Evolutionary conservation across 92 coral and sea anemone species (phyloP), one percentile per base, ranked within the genome.

Genomic region (Epizoanthus stellaris): DNA sequence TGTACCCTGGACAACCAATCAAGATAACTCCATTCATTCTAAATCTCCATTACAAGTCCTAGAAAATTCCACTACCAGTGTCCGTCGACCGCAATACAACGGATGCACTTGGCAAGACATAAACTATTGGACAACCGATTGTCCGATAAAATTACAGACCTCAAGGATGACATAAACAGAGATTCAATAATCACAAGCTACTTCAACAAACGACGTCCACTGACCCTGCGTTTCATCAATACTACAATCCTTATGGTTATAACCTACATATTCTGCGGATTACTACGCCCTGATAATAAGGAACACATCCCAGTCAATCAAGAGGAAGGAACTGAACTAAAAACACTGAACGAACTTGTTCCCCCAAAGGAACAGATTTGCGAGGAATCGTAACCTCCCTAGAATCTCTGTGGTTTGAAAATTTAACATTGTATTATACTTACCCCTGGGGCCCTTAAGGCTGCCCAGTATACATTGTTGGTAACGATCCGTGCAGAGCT

Each of bases 51-150:
- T 85, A 74, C 57, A 23, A 60, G 25, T 73, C 82, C 39, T 62
- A 74, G 40, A 59, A 75, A 40, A 63, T 85, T 14, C 74, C 88
- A 61, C 62, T 82, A 73, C 88, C 88, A 54, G 60, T 75, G 43
- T 14, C 10, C 2, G 74, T 73, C 42, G 76, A 85, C 58, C 47
- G 36, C 42, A 62, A 42, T 36, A 65, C 76, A 25, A 61, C 76
- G 16, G 81, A 76, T 3, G 56, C 88, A 20, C 67, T 64, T 2
- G 88, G 75, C 57, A 47, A 75, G 23, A 85, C 88, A 57, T 38
- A 63, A 40, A 15, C 40, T 8, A 38, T 52, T 85, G 16, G 84
- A 85, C 25, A 49, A 60, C 10, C 65, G 53, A 16, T 60, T 85
- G 25, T 12, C 9, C 8, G 40, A 76, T 25, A 65, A 62, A 42